Percentiles rank a stretch among this genome's conserved stretches.
These are phyloP conservation scores for Lacerta bilineata DNA, from an alignment of 2,797 vertebrate genomes.

Conservation along the genomic window DNA sequence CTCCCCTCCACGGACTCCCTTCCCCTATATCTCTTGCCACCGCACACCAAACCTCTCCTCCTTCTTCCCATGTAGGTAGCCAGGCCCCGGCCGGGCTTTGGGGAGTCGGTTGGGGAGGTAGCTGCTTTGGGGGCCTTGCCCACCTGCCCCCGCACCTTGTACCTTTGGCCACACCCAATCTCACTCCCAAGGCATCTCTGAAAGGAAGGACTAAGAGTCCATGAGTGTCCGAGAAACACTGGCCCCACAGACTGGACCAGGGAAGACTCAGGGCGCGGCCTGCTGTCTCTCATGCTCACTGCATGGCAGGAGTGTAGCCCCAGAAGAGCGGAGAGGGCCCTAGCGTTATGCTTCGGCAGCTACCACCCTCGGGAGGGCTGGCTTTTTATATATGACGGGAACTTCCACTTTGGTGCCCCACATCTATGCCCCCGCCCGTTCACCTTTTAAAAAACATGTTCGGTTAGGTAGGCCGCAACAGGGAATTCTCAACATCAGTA, in stretches of 20 bases:
- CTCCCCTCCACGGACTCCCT: slow-evolving; percentile 85
- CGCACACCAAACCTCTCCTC: slow-evolving; percentile 86
- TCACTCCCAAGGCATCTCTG: not conserved
- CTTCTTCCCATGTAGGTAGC: slow-evolving; percentile 96
- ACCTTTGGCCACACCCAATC: not conserved
- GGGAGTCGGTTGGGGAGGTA: slow-evolving; percentile 26
- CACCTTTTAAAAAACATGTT: not conserved
- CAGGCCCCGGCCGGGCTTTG: slow-evolving; percentile 77
- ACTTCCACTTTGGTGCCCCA: not conserved
- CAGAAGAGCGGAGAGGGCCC: not conserved
- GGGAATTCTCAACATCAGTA: not conserved
- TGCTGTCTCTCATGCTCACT: not conserved
- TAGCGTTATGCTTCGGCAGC: not conserved
- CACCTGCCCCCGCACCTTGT: not conserved
- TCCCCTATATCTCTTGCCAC: slow-evolving; percentile 87
- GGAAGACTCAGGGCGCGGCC: not conserved
- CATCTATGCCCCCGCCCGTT: not conserved
- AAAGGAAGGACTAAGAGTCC: not conserved
- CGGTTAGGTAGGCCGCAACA: not conserved
- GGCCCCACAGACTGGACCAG: not conserved
- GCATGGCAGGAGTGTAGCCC: not conserved
- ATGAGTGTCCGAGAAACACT: not conserved
- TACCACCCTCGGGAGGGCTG: not conserved
- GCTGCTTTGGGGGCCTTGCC: not conserved
- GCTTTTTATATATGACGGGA: not conserved